phyloP scores from a whole-genome alignment of 2,888 invertebrate genomes.

The Hecatera dysodea region DNA sequence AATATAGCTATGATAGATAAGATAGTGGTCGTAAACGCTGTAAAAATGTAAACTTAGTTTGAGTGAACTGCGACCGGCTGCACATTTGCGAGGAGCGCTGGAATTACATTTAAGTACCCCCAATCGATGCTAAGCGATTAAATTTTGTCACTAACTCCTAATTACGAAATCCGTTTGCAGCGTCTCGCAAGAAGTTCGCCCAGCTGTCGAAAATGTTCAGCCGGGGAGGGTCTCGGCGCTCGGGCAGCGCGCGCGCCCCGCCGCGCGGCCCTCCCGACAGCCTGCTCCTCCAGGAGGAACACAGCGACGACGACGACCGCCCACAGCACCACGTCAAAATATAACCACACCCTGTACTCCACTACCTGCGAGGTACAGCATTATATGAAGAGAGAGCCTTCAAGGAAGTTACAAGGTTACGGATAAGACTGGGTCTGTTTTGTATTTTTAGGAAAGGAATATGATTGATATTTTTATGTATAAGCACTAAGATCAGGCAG shows the following conservation, averaged over 20 bases:
- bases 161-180: slow-evolving; percentile 79
- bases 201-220: slow-evolving; percentile 95
- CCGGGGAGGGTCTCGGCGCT: slow-evolving; percentile 91
- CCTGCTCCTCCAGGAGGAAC: slow-evolving; percentile 91
- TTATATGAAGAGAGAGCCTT: slow-evolving; percentile 69
- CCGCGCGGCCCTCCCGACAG: slow-evolving; percentile 90
- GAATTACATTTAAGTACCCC: background rate
- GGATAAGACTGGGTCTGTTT: slow-evolving; percentile 87
- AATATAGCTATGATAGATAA: too few relatives aligned
- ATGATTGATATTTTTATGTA: slow-evolving; percentile 72
- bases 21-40: background rate
- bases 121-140: background rate
- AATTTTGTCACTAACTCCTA: background rate
- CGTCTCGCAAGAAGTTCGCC: slow-evolving; percentile 95
- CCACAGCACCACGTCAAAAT: slow-evolving; percentile 79
- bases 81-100: background rate
- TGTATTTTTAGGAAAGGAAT: slow-evolving; percentile 76
- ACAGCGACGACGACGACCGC: slow-evolving; percentile 92
- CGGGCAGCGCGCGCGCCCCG: slow-evolving; percentile 81
- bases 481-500: slow-evolving; percentile 47
- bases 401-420: slow-evolving; percentile 80
- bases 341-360: slow-evolving; percentile 57
- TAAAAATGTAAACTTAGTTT: too few relatives aligned
- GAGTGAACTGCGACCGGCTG: too few relatives aligned
- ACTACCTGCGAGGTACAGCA: slow-evolving; percentile 52